Evolutionary conservation across 2,888 invertebrate species (phyloP), one percentile per base, ranked within the genome.

Genomic region (Meliscaeva auricollis): DNA sequence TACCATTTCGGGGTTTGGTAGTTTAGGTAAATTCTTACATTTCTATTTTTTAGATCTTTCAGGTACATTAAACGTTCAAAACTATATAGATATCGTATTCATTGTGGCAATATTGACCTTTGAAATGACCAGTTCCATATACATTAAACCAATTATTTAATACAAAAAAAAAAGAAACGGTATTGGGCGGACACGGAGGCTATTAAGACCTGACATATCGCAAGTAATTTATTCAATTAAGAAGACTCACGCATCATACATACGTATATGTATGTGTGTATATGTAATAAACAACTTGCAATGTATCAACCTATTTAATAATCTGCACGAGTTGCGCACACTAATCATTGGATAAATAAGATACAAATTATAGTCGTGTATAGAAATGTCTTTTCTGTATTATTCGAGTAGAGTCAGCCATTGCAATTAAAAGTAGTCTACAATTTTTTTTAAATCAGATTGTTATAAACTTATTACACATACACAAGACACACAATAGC

Each of bases 101-200:
- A 38, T 38, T 7, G 38, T 2, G 8, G 13, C n/a, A n/a, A n/a
- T 13, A 70, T 50, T 56, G 72, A 74, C 69, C 80, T 75, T 70
- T 70, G 15, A 35, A 56, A 30, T 54, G 54, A 80, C 74, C 74
- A 60, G 52, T 22, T 54, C 56, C 54, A 35, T 81, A 56, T 32
- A 70, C n/a, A n/a, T n/a, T n/a, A 17, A 62, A 15, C n/a, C 32
- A 69, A 81, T 70, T 75, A 81, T 70, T 81, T 58, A 54, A 81
- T 75, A 64, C 20, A 32, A 8, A n/a, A n/a, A n/a, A n/a, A n/a
- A n/a, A n/a, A n/a, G 20, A 64, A 50, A 64, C 70, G 48, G 70
- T 64, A 48, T 54, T 56, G 62, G 54, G 30, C 54, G 35, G 52
- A 62, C 13, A 20, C 54, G 35, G 52, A 62, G n/a, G 58, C 56